Percentiles rank a stretch among this genome's conserved stretches.
Evolutionary conservation across 2,888 invertebrate genomes (phyloP).

Genomic region (Xestoiulus laeticollis): DNA sequence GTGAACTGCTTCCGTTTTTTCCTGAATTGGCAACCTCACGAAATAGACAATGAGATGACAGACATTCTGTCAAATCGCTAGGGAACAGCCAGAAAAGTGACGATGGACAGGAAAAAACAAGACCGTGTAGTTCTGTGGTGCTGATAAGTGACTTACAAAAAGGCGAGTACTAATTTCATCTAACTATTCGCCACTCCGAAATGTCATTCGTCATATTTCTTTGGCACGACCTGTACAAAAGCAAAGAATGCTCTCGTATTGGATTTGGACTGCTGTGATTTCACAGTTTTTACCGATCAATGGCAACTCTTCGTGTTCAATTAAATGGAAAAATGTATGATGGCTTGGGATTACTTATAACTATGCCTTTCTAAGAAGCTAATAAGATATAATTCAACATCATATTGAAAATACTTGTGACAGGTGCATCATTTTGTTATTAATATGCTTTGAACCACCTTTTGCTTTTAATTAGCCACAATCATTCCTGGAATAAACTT

Average conservation of each 20-base stretch:
- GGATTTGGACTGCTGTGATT: background rate
- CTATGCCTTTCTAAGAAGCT: background rate
- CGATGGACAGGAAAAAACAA: background rate
- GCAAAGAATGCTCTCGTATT: background rate
- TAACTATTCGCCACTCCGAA: constrained; percentile 15
- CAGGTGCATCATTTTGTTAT: too few relatives aligned
- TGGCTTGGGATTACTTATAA: background rate
- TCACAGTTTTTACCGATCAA: background rate
- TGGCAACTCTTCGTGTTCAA: background rate
- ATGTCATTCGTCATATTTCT: background rate
- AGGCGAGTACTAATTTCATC: background rate
- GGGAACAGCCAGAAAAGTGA: background rate
- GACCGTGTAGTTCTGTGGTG: background rate
- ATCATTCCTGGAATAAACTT: too few relatives aligned
- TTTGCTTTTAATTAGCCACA: too few relatives aligned
- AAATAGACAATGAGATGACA: constrained; percentile 2
- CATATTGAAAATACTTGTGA: too few relatives aligned
- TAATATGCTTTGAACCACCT: too few relatives aligned
- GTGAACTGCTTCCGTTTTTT: background rate
- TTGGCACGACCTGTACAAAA: background rate
- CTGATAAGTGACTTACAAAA: constrained; percentile 2
- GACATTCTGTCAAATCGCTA: background rate
- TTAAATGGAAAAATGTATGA: background rate
- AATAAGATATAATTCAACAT: background rate
- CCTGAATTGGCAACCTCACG: background rate